phyloP scores from a whole-genome alignment of 1,140 invertebrate species.

The Tetragonula clypearis region DNA sequence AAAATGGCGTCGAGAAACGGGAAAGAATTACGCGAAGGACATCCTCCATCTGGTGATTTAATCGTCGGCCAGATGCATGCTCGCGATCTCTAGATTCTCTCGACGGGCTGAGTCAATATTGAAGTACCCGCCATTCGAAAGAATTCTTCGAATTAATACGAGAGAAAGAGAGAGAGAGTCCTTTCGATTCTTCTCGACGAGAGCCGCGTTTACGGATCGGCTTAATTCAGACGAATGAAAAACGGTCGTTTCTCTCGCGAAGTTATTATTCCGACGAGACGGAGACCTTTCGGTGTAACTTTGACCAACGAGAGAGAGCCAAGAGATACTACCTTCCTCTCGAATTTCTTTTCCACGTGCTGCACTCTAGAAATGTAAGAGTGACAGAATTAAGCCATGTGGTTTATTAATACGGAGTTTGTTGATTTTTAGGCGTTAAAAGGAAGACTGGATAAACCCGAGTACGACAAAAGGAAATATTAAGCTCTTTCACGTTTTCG shows the following conservation, averaged over 20 bases:
- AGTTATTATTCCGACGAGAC: conserved; percentile 3
- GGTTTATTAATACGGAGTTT: no score
- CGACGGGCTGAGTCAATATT: conserved; percentile 70
- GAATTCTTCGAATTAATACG: conserved; percentile 48
- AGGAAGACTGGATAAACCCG: no score
- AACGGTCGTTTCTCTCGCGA: not conserved
- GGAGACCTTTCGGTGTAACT: no score
- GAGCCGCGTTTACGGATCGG: not conserved
- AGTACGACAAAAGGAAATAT: no score
- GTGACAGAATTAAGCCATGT: no score
- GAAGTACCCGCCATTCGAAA: conserved; percentile 54
- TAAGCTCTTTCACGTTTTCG: no score
- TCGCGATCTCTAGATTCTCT: conserved; percentile 27
- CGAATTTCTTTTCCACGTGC: no score
- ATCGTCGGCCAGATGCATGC: conserved; percentile 44
- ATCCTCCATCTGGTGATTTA: conserved; percentile 53
- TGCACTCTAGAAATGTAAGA: no score
- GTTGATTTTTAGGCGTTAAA: no score
- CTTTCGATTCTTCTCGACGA: conserved; percentile 27
- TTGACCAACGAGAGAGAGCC: not conserved
- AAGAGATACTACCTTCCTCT: no score
- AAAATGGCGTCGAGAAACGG: conserved; percentile 55
- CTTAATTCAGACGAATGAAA: conserved; percentile 39
- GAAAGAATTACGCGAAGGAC: conserved; percentile 40
- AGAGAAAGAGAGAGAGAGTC: not conserved